Evolutionary conservation across 2,113 vertebrate genomes (phyloP).

Genomic region (Megaleporinus macrocephalus): DNA sequence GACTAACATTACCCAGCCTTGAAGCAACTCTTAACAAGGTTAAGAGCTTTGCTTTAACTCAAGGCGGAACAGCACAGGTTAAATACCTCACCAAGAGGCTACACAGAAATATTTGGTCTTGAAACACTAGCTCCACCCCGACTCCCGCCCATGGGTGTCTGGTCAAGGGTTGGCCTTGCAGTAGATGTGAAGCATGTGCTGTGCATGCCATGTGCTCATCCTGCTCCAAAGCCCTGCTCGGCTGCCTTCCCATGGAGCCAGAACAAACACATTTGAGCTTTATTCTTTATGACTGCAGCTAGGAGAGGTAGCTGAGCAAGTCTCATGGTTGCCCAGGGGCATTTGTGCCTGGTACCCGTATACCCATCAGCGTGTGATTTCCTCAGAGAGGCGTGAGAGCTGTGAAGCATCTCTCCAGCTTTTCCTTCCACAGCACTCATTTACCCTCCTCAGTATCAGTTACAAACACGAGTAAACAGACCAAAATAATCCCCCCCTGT

Average conservation of each 20-base stretch:
- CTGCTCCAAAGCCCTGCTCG: background rate
- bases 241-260: conserved; percentile 20
- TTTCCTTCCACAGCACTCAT: conserved; percentile 10
- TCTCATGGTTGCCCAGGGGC: conserved; percentile 42
- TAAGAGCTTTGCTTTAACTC: background rate
- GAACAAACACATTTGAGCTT: conserved; percentile 46
- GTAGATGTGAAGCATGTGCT: conserved; percentile 8
- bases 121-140: conserved; percentile 6
- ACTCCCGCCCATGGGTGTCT: background rate
- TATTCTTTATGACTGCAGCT: conserved; percentile 51
- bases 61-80: background rate
- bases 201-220: background rate
- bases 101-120: conserved; percentile 15
- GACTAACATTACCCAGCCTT: background rate
- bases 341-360: conserved; percentile 23
- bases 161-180: conserved; percentile 15
- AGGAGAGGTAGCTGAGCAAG: conserved; percentile 38
- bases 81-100: conserved; percentile 2
- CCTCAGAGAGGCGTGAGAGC: conserved; percentile 26
- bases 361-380: conserved; percentile 47
- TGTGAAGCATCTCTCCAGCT: conserved; percentile 28
- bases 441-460: background rate
- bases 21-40: conserved; percentile 11
- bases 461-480: conserved; percentile 21
- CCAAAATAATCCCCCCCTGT: background rate